Evolutionary conservation across 1,140 invertebrate genomes (phyloP), one percentile per base, ranked within the genome.

Genomic region (Ectropis grisescens): DNA sequence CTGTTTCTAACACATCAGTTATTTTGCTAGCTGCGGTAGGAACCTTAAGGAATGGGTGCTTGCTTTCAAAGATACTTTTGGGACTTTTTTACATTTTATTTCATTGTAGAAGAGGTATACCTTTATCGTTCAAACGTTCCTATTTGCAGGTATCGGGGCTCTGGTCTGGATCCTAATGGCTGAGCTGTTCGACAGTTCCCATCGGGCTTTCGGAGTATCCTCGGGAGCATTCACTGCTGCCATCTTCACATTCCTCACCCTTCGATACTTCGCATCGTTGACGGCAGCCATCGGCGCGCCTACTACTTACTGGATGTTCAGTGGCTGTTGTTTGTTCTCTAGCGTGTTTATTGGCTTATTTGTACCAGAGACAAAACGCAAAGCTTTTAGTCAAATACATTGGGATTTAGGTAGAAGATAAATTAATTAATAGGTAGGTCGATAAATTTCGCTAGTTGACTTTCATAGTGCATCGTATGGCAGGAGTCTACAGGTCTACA

Each of bases 301-400:
- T 16, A 82, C 67, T 8, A 83, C 82, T 1, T 86, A 87, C 60
- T 88, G 85, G 81, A 40, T 88, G 3, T 91, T 91, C 49, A 71
- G 88, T 2, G 80, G 80, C 1, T 70, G 87, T 25, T 85, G 85
- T 34, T 68, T 85, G 35, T 15, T 85, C 1, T 64, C 82, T 13
- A 61, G 78, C 0, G n/a, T 85, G 1, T 86, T 88, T 28, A 58
- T 82, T 11, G 62, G 74, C 16, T 54, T 83, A 13, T 72, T 86
- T 32, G 64, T 90, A 1, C 84, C 84, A 1, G 88, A 91, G 48
- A 89, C 87, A 0, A 86, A 85, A 33, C 83, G 83, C 3, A 87
- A 85, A 48, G 85, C 81, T 10, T 76, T 87, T n/a, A 72, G 82
- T 19, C 84, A 88, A 48, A 86, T 88, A 11, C 76, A 82, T 31